Conservation (phyloP, 2,888 invertebrate species). For the Pilophorus perplexus region DNA sequence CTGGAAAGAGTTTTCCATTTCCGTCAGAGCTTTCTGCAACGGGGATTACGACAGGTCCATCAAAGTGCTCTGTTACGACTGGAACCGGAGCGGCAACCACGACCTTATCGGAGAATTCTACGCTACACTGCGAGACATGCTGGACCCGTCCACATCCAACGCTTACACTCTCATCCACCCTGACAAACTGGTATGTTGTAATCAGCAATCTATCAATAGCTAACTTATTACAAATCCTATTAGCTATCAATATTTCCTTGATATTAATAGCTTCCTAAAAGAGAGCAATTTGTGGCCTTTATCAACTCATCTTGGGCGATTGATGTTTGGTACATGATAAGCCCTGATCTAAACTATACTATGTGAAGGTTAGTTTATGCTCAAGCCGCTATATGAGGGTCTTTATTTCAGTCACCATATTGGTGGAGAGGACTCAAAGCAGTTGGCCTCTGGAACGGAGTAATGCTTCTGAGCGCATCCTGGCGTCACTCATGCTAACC, state of each 20-base stretch:
- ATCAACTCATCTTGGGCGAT: not conserved
- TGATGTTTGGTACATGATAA: not conserved
- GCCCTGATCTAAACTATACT: too few relatives aligned
- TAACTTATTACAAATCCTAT: not conserved
- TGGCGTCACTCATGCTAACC: too few relatives aligned
- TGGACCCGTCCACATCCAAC: conserved; percentile 49
- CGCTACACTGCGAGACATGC: conserved; percentile 54
- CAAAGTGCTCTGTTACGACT: conserved; percentile 56
- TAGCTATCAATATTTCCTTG: not conserved
- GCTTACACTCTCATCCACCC: conserved; percentile 51
- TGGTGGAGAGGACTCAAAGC: too few relatives aligned
- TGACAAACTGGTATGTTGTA: conserved; percentile 50
- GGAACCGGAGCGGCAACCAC: conserved; percentile 55
- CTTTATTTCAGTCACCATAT: too few relatives aligned
- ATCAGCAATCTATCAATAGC: not conserved
- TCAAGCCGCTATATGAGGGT: too few relatives aligned
- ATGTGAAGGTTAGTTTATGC: too few relatives aligned
- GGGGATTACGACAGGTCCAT: conserved; percentile 58
- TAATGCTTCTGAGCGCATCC: too few relatives aligned
- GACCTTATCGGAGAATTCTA: conserved; percentile 55
- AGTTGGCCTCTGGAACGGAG: too few relatives aligned
- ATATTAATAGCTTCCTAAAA: not conserved
- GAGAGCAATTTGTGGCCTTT: not conserved
- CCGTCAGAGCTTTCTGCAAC: conserved; percentile 56
- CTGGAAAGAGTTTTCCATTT: conserved; percentile 56